Percentiles rank a stretch among this genome's conserved stretches.
Evolutionary conservation across 1,140 invertebrate species (phyloP).

Genomic region (Yoshiicerus persimilis): DNA sequence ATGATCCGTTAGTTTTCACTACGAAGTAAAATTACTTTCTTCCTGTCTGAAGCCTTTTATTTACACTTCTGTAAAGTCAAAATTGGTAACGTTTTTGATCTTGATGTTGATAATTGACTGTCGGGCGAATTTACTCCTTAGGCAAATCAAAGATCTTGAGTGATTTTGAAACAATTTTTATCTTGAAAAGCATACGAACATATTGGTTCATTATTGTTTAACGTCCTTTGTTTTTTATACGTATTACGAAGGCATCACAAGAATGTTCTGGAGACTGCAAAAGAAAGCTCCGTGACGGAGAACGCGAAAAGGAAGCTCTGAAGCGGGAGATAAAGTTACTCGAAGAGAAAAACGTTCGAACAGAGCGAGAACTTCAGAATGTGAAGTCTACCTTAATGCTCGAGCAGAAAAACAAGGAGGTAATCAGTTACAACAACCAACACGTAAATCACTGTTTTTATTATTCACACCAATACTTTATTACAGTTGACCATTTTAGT

Average conservation of each 20-base stretch:
- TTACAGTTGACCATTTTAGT: background rate
- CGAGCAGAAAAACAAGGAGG: conserved; percentile 48
- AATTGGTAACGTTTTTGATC: no score
- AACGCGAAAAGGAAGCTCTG: conserved; percentile 46
- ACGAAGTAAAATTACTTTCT: no score
- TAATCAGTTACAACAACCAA: conserved; percentile 29
- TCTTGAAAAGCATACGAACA: no score
- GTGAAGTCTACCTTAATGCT: conserved; percentile 47
- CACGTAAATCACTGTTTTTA: background rate
- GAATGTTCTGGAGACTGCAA: conserved; percentile 48
- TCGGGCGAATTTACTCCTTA: no score
- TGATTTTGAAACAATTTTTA: no score
- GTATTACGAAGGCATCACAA: conserved; percentile 33
- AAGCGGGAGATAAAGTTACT: conserved; percentile 40
- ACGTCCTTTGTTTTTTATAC: no score
- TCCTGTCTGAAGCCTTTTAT: no score
- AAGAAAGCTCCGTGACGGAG: conserved; percentile 44
- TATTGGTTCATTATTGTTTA: no score
- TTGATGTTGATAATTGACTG: no score
- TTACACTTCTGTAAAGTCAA: no score
- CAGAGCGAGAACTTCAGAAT: conserved; percentile 47
- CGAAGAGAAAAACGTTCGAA: conserved; percentile 44
- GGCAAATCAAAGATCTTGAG: no score
- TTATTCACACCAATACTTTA: background rate
- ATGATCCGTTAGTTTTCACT: no score